Evolutionary conservation across 2,888 invertebrate species (phyloP), one percentile per base, ranked within the genome.

Genomic region (Synanthedon formicaeformis): DNA sequence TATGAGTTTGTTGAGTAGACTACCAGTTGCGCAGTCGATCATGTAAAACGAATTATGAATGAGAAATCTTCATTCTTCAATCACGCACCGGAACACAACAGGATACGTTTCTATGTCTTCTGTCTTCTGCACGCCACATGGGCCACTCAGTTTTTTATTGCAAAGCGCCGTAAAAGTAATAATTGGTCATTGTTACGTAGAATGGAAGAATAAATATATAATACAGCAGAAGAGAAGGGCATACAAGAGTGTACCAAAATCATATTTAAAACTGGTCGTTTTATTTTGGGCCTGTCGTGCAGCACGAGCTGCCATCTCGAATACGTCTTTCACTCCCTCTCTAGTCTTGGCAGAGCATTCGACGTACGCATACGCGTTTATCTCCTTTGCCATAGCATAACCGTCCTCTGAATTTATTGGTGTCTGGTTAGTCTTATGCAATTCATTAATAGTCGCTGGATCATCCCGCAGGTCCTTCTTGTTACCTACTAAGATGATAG

Each of bases 281-380:
- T 94, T 95, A 92, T 94, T 95, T 90, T 94, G 96, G 63, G 97
- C 97, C 90, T 98, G 97, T 83, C 99, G 91, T 69, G 99, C 98
- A 73, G 99, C 98, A 76, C 96, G 92, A 62, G 99, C 98, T 74
- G 99, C 99, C 71, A 97, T 98, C 91, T 99, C 98, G 87, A 99
- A 99, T 65, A 99, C 99, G 89, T 99, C 98, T 68, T 98, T 92
- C 56, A 99, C 98, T 70, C 98, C 99, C 80, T 99, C 98, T 92
- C 99, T 99, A 86, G 97, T 98, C 88, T 99, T 99, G 73, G 99
- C 99, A 52, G 98, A 99, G 89, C 99, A 99, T 89, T 99, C 99
- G 73, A 99, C 91, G 89, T 99, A 99, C 61, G 96, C 96, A 78
- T 96, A 98, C 59, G 99, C 98, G 84, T 96, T 97, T 64, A 99